Evolutionary conservation across 1,140 invertebrate genomes (phyloP).

Genomic region (Drosophila lini): DNA sequence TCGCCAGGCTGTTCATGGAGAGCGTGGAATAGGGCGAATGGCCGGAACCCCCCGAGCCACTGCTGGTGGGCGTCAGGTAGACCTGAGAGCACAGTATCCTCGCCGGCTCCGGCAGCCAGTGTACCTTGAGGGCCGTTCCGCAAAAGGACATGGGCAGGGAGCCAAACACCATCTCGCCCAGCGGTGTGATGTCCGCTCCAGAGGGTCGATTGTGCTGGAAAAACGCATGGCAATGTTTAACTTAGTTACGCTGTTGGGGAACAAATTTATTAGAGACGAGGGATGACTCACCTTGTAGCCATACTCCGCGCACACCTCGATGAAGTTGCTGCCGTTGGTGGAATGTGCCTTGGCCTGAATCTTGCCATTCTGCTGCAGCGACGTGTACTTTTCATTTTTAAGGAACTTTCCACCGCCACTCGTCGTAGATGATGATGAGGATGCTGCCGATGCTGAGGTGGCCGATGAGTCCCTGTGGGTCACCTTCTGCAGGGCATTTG

Average conservation of each 20-base stretch:
- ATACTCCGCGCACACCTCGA: slow-evolving; percentile 80
- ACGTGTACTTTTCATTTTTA: slow-evolving; percentile 68
- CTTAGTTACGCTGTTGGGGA: not conserved
- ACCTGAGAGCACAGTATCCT: slow-evolving; percentile 90
- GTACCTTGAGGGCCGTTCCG: slow-evolving; percentile 93
- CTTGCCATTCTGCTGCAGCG: slow-evolving; percentile 70
- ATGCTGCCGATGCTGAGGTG: slow-evolving; percentile 25
- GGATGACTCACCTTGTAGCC: slow-evolving; percentile 73
- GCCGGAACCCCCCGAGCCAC: slow-evolving; percentile 10
- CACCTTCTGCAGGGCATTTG: slow-evolving; percentile 88
- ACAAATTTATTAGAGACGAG: not conserved
- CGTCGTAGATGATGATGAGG: slow-evolving; percentile 14
- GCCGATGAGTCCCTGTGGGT: slow-evolving; percentile 65
- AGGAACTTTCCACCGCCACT: slow-evolving; percentile 60
- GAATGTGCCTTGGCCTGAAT: slow-evolving; percentile 79
- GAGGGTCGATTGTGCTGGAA: slow-evolving; percentile 87
- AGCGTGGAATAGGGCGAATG: slow-evolving; percentile 81
- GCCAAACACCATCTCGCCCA: slow-evolving; percentile 96
- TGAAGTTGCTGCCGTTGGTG: slow-evolving; percentile 69
- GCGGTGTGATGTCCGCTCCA: slow-evolving; percentile 88
- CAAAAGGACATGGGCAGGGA: slow-evolving; percentile 93
- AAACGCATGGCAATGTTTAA: not conserved
- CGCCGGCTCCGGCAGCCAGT: slow-evolving; percentile 89
- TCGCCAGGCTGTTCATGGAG: slow-evolving; percentile 71
- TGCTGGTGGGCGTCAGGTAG: slow-evolving; percentile 84